These are phyloP conservation scores for Nansenia antarctica DNA, from an alignment of 2,113 vertebrate species.

Conservation along the genomic window DNA sequence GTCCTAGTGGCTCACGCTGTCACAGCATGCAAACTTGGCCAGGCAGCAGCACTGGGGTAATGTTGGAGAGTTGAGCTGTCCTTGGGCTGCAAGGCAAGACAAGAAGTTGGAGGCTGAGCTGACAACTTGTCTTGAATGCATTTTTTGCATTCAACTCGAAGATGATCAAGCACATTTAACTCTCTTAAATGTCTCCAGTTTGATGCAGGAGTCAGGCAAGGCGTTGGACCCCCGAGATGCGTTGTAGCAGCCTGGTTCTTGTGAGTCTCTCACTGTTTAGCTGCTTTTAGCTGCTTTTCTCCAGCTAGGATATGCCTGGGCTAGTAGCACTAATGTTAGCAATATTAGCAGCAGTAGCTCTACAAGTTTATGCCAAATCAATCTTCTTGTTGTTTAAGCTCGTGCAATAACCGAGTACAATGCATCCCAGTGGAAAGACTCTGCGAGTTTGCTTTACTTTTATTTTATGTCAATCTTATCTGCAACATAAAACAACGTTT, in stretches of 20 bases:
- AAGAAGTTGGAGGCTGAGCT: slow-evolving; percentile 15
- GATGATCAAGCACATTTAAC: slow-evolving; percentile 43
- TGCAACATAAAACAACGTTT: not conserved
- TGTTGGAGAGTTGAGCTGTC: not conserved
- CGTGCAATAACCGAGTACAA: not conserved
- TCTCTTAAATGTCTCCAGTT: too few species aligned
- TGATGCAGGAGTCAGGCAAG: slow-evolving; percentile 2
- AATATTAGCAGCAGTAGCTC: too few species aligned
- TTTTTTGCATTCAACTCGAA: slow-evolving; percentile 27
- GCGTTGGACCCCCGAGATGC: slow-evolving; percentile 6
- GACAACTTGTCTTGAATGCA: slow-evolving; percentile 13
- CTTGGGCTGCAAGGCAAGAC: slow-evolving; percentile 16
- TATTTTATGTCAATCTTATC: not conserved
- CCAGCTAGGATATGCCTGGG: not conserved
- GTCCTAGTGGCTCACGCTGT: not conserved
- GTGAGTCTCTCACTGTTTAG: slow-evolving; percentile 50
- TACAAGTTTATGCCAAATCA: not conserved
- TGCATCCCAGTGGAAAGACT: too few species aligned
- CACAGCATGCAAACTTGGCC: not conserved
- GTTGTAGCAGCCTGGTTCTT: slow-evolving; percentile 48
- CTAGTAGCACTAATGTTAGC: not conserved
- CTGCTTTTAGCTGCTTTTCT: not conserved
- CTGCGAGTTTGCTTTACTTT: too few species aligned
- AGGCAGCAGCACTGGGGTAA: not conserved
- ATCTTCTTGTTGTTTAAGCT: not conserved